Conservation (phyloP, 2,888 invertebrate genomes). For the Podabrus alpinus region DNA sequence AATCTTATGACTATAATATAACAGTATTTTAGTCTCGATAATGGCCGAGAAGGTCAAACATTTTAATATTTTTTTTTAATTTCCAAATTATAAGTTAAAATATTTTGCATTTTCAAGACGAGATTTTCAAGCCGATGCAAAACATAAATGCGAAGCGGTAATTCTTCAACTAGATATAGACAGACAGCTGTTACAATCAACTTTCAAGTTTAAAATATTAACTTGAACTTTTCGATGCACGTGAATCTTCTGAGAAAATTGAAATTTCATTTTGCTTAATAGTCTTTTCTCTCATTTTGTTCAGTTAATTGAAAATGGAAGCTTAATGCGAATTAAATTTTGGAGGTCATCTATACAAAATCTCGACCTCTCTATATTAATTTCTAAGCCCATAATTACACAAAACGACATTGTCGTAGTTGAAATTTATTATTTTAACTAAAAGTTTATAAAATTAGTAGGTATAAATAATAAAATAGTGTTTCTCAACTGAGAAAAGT, state of each 20-base stretch:
- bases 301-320: conserved; percentile 24
- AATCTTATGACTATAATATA: background rate
- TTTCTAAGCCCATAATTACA: conserved; percentile 3
- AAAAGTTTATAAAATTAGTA: background rate
- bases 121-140: conserved; percentile 15
- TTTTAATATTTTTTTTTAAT: background rate
- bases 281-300: conserved; percentile 15
- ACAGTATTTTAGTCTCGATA: background rate
- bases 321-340: conserved; percentile 9
- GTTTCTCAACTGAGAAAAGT: background rate
- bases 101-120: background rate
- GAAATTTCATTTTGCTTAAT: conserved; percentile 34
- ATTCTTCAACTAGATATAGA: conserved; percentile 36
- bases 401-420: conserved; percentile 1
- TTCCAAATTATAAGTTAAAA: background rate
- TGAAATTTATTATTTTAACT: background rate
- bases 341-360: conserved; percentile 6
- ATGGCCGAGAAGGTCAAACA: background rate
- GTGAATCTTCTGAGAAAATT: conserved; percentile 33
- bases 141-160: conserved; percentile 28
- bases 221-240: conserved; percentile 35
- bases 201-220: conserved; percentile 38
- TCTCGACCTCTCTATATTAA: background rate
- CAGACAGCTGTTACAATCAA: conserved; percentile 39
- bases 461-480: background rate